These are phyloP conservation scores for Dryocosmus kuriphilus DNA, from an alignment of 2,888 invertebrate genomes.

Conservation along the genomic window DNA sequence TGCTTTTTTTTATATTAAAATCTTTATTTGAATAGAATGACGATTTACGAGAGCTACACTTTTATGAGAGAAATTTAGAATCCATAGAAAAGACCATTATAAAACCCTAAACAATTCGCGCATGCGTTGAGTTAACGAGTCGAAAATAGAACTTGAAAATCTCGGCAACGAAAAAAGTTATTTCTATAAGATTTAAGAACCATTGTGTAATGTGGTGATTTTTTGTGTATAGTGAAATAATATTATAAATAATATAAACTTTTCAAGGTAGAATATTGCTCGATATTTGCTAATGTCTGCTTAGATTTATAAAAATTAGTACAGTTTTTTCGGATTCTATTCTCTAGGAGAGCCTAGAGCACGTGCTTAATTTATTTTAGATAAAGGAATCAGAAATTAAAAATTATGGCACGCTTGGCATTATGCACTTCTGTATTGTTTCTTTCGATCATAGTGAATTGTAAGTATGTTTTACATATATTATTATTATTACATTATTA, in stretches of 20 bases:
- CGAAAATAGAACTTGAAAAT: constrained; percentile 23
- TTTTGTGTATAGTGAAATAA: background rate
- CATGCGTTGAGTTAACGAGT: constrained; percentile 2
- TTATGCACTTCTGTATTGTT: constrained; percentile 4
- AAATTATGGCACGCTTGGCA: constrained; percentile 7
- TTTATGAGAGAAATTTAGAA: background rate
- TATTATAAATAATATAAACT: background rate
- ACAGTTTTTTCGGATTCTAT: background rate
- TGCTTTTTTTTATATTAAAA: background rate
- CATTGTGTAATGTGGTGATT: background rate
- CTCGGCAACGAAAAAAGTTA: background rate
- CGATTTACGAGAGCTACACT: background rate
- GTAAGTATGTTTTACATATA: constrained; percentile 5
- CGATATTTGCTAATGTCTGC: fast-evolving
- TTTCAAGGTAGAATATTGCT: background rate
- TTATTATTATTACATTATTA: too few species aligned
- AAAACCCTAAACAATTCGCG: background rate
- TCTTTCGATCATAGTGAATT: background rate
- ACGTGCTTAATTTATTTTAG: background rate
- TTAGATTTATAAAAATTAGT: background rate
- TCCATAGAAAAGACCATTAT: background rate
- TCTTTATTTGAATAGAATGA: background rate
- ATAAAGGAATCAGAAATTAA: background rate
- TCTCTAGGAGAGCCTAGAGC: too few species aligned
- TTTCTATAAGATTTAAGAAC: background rate